Base-by-base conservation (phyloP, 2,113 vertebrate genomes). In the Urocolius indicus region DNA sequence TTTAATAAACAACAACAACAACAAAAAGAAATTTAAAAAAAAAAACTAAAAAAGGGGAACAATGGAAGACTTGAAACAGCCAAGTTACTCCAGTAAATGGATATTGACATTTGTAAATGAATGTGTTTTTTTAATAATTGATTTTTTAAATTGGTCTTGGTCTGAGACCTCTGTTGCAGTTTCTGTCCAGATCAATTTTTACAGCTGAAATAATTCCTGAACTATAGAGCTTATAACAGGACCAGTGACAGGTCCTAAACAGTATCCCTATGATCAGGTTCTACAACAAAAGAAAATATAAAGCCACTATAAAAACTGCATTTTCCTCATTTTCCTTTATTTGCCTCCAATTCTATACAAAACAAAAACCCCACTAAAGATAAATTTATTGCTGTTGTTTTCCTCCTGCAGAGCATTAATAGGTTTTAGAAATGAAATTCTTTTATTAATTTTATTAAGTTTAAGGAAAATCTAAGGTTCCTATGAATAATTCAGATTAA, bases 401-500 rank as follows among this genome's bases (percentile, higher is more conserved):
- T 87, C 62, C 79, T 96, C 67, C 91, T 96, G 91, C 54, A 91
- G 73, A 97, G 85, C 49, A 95, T 95, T 96, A 98, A 95, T 97
- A 97, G 52, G 54, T 91, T 97, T 96, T 94, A 84, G 89, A 96
- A 98, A 96, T 94, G 11, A 96, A 97, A 96, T 95, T 93, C 13
- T 97, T 97, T 97, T 96, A 98, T 98, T 98, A 97, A 97, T 98
- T 97, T 97, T 80, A 98, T 97, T 97, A 98, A 96, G 69, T 92
- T 96, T 95, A 96, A 97, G 68, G 27, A 97, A 98, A 97, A 96
- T 94, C 66, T 63, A 84, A 93, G 69, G 29, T 95, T 97, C 32
- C 63, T 72, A 97, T 99, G 97, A 98, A 98, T 98, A 98, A 99
- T 98, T 98, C 98, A 99, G 93, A 62, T 95, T 95, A 92, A 93